These are phyloP conservation scores for Phymastichus coffea DNA, from an alignment of 1,140 invertebrate genomes.

Conservation along the genomic window DNA sequence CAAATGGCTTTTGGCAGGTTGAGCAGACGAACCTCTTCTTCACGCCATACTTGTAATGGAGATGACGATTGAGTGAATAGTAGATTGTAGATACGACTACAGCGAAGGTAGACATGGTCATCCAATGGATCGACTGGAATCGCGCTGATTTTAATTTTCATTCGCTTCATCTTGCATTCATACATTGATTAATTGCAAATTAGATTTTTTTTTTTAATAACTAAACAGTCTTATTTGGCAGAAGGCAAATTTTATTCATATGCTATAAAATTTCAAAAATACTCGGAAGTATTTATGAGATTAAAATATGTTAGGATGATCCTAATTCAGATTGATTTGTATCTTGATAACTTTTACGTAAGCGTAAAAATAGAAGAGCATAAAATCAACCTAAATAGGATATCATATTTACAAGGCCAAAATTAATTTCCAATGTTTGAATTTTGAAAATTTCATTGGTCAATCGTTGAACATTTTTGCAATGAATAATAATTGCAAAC, in stretches of 20 bases:
- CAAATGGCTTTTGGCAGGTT: slow-evolving; percentile 44
- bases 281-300: too few species aligned
- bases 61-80: slow-evolving; percentile 52
- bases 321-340: not conserved
- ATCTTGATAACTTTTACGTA: not conserved
- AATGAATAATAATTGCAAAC: not conserved
- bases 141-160: too few species aligned
- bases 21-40: slow-evolving; percentile 48
- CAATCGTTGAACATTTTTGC: not conserved
- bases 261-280: too few species aligned
- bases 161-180: too few species aligned
- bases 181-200: too few species aligned
- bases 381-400: not conserved
- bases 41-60: slow-evolving; percentile 50
- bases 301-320: not conserved
- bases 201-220: too few species aligned
- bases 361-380: not conserved
- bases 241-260: too few species aligned
- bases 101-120: slow-evolving; percentile 41
- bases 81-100: slow-evolving; percentile 52
- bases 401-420: not conserved
- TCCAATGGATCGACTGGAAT: not conserved
- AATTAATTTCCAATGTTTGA: not conserved
- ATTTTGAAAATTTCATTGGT: not conserved
- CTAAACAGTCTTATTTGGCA: too few species aligned